Base-by-base conservation (phyloP, 2,888 invertebrate genomes). In the Amiota minor region DNA sequence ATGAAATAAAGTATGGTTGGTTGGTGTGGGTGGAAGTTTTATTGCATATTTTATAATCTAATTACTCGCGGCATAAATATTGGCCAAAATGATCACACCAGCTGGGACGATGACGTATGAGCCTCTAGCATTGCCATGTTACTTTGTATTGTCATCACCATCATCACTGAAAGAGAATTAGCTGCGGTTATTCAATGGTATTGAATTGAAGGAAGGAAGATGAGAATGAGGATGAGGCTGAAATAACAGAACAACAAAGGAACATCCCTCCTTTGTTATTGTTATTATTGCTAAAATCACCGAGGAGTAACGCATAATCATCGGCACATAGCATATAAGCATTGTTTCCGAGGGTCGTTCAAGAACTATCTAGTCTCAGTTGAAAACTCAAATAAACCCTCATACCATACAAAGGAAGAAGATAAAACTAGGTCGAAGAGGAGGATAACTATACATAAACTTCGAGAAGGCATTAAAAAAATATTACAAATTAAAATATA, bases 1-100 rank as follows among this genome's bases (percentile, higher is more conserved):
- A 35, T 35, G 35, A 6, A 35, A 8, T 35, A 81, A 81, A 80
- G 82, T 84, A 82, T 84, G 80, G 11, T 2, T n/a, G 18, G 11
- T 23, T 2, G 35, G 11, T 62, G n/a, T 45, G 14, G 46, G 12
- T 53, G 74, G 79, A 81, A 83, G 80, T 82, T 85, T 85, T 81
- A 86, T 85, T 72, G 78, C 79, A 84, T 86, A 86, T 84, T 86
- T 88, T 86, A 86, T 86, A 87, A 87, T 83, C 85, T 86, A 87
- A 87, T 87, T 87, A 85, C 81, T 35, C 35, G 35, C 35, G 79
- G 79, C 77, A 75, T 75, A 82, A 35, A 79, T 79, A 80, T 78
- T 78, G 79, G 78, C 78, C 78, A 78, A 73, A 82, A 78, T 78
- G 82, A 83, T 83, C 83, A 79, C 82, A 75, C 35, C 85, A 83